These are phyloP conservation scores for Psittacula echo DNA, from an alignment of 2,797 vertebrate species.

Conservation along the genomic window DNA sequence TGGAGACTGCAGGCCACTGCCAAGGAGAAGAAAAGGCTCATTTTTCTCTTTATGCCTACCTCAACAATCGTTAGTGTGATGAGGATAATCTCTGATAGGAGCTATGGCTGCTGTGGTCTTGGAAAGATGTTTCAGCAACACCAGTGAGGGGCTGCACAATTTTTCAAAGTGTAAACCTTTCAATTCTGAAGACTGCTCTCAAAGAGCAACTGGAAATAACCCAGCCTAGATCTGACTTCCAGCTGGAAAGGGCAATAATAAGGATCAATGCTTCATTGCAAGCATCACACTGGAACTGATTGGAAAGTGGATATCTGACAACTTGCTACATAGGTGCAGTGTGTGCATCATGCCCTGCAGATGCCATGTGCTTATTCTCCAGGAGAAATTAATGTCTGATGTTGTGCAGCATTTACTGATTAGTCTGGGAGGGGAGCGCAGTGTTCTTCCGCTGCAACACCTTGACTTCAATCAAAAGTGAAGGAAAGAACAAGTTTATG, in stretches of 20 bases:
- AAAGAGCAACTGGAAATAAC: neutral
- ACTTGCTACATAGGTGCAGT: neutral
- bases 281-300: neutral
- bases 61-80: neutral
- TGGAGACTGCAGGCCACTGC: neutral
- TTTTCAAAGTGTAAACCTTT: neutral
- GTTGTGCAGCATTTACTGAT: neutral
- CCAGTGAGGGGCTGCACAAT: neutral
- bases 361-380: neutral
- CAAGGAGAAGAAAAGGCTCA: neutral
- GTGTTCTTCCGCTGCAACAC: neutral
- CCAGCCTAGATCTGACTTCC: neutral
- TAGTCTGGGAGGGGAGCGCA: neutral
- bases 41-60: neutral
- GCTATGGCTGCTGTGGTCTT: neutral
- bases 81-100: neutral
- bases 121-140: neutral
- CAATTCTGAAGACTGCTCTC: neutral
- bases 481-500: neutral
- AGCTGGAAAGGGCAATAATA: neutral
- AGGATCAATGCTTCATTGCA: neutral
- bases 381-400: neutral
- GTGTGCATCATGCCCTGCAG: accelerated
- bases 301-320: neutral
- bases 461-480: neutral